Evolutionary conservation across 1,140 invertebrate genomes (phyloP).

Genomic region (Periplaneta americana): DNA sequence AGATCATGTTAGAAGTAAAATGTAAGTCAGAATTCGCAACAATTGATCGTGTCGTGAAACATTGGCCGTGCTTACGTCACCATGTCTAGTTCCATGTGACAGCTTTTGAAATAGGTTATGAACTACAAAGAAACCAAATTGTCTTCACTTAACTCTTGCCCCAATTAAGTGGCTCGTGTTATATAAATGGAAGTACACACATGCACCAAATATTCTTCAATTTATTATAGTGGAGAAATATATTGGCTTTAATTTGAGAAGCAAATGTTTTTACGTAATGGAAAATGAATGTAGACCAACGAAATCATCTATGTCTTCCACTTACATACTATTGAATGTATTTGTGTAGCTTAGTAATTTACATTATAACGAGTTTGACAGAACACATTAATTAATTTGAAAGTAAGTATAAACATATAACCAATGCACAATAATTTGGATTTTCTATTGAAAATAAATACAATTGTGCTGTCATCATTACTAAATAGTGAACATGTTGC

Average conservation of each 20-base stretch:
- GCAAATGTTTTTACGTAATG: background rate
- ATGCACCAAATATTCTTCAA: background rate
- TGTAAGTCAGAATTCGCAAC: background rate
- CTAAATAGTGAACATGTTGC: too few relatives aligned
- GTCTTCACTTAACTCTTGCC: background rate
- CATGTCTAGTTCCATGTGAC: background rate
- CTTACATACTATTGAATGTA: background rate
- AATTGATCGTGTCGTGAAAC: background rate
- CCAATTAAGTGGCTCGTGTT: background rate
- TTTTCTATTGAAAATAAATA: too few relatives aligned
- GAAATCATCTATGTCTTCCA: background rate
- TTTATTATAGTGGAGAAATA: background rate
- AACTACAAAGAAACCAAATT: background rate
- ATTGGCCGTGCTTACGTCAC: background rate
- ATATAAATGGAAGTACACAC: background rate
- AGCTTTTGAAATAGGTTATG: background rate
- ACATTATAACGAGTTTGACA: background rate
- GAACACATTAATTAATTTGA: too few relatives aligned
- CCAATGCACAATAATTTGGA: too few relatives aligned
- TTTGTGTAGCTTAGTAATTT: background rate
- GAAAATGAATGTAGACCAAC: background rate
- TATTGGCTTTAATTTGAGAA: background rate
- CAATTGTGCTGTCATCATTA: too few relatives aligned
- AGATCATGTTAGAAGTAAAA: background rate
- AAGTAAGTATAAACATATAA: too few relatives aligned